Conservation (phyloP, 2,113 vertebrate genomes). For the Platycercus adscitus region DNA sequence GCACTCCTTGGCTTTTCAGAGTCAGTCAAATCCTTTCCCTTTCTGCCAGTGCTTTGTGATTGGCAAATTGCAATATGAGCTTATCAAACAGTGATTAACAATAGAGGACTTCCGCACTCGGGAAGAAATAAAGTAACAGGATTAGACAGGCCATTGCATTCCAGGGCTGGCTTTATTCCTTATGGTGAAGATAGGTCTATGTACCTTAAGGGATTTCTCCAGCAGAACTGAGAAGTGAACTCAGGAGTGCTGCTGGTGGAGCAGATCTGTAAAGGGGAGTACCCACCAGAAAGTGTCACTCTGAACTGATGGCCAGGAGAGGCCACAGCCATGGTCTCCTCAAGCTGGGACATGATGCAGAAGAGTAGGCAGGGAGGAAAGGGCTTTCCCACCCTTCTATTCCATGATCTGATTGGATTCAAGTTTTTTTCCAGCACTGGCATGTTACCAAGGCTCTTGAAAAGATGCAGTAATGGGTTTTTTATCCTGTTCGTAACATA, state of each 20-base stretch:
- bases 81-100: conserved; percentile 57
- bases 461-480: neutral
- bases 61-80: neutral
- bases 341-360: neutral
- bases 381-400: neutral
- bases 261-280: neutral
- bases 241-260: neutral
- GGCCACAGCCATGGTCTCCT: neutral
- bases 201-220: neutral
- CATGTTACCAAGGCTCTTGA: neutral
- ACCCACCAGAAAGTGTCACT: neutral
- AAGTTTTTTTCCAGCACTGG: neutral
- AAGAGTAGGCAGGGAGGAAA: neutral
- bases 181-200: neutral
- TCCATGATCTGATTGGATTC: neutral
- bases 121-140: neutral
- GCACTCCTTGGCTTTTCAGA: conserved; percentile 25
- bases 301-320: neutral
- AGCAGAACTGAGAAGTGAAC: neutral
- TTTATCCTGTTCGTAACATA: neutral
- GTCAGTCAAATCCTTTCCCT: conserved; percentile 39
- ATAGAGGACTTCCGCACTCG: neutral
- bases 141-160: conserved; percentile 29
- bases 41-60: conserved; percentile 14
- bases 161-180: neutral